Evolutionary conservation across 2,113 vertebrate species (phyloP).

Genomic region (Colistium nudipinnis): DNA sequence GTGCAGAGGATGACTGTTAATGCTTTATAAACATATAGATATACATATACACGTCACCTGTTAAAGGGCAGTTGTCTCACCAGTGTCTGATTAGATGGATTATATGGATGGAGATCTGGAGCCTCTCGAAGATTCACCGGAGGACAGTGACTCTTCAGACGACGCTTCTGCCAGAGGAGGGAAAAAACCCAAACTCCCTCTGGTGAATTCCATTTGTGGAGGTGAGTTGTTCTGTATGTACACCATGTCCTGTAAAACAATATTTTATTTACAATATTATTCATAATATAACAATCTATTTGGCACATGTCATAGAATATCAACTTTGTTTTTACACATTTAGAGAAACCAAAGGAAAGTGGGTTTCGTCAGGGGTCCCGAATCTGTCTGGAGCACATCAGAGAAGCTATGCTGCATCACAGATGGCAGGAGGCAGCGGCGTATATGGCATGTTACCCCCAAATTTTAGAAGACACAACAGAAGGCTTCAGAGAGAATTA

Average conservation of each 20-base stretch:
- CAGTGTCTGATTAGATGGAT: conserved; percentile 66
- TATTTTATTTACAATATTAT: too few relatives aligned
- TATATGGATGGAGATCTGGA: conserved; percentile 46
- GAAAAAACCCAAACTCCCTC: conserved; percentile 10
- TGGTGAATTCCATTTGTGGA: neutral
- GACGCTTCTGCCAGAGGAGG: neutral
- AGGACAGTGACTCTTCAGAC: conserved; percentile 8
- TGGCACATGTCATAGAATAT: neutral
- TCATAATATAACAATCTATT: too few relatives aligned
- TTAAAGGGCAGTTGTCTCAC: neutral
- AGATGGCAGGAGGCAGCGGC: conserved; percentile 88
- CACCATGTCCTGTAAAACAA: neutral
- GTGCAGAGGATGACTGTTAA: too few relatives aligned
- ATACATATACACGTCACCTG: neutral
- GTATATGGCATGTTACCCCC: conserved; percentile 84
- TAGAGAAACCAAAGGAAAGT: conserved; percentile 55
- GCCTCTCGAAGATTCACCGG: neutral
- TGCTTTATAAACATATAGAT: conserved; percentile 17
- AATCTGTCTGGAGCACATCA: conserved; percentile 82
- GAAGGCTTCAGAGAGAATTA: conserved; percentile 9
- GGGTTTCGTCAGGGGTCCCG: conserved; percentile 81
- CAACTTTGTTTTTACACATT: neutral
- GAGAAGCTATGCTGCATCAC: conserved; percentile 87
- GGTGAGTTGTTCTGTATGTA: conserved; percentile 34
- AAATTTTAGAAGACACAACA: conserved; percentile 82